Evolutionary conservation across 2,113 vertebrate genomes (phyloP).

Genomic region (Ondatra zibethicus): DNA sequence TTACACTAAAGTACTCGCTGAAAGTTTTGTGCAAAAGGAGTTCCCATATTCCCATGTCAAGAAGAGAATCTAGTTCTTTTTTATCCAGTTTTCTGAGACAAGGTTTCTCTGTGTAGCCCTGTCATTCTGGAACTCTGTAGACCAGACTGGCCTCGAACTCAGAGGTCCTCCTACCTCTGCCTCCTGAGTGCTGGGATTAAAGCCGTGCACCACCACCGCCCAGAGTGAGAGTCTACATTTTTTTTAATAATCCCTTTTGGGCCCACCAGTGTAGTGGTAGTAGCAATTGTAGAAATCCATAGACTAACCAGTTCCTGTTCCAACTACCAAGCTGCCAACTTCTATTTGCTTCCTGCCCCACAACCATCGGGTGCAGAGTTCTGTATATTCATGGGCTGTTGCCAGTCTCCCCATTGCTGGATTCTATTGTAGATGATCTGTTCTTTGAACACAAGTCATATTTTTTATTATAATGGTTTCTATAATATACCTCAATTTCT

Average conservation of each 20-base stretch:
- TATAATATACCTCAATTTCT: conserved; percentile 10
- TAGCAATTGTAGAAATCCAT: conserved; percentile 1
- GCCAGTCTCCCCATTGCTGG: not conserved
- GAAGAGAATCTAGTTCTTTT: not conserved
- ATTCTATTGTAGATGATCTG: not conserved
- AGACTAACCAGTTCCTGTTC: not conserved
- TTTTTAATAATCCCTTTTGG: not conserved
- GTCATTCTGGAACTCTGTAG: not conserved
- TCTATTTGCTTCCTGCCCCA: not conserved
- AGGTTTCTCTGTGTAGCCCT: not conserved
- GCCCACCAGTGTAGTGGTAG: not conserved
- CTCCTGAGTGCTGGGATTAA: no score
- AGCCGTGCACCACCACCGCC: no score
- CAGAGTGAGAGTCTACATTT: not conserved
- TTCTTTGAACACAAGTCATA: not conserved
- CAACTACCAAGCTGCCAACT: not conserved
- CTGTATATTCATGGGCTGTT: not conserved
- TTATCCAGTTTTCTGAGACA: no score
- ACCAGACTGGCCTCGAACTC: no score
- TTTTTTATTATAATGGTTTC: conserved; percentile 3
- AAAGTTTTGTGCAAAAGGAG: not conserved
- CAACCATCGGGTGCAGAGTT: not conserved
- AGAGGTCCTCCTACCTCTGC: no score
- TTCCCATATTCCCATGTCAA: not conserved
- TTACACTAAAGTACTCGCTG: not conserved